Evolutionary conservation across 2,797 vertebrate species (phyloP), one percentile per base, ranked within the genome.

Genomic region (Gymnopithys bicolor): DNA sequence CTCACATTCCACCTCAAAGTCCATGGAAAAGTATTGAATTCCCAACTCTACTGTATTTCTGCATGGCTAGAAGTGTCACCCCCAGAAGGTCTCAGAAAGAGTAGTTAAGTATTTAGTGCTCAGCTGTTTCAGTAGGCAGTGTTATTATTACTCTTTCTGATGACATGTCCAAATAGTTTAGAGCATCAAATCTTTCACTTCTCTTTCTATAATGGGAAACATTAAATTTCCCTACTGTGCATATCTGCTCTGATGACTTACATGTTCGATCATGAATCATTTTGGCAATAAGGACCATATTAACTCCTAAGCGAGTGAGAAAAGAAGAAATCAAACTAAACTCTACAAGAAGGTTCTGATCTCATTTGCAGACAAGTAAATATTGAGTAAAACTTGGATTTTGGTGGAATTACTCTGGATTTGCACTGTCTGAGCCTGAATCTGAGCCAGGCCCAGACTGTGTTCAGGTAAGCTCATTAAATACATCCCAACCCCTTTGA

Each of bases 391-490:
- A 94, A 68, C 89, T 85, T 87, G 78, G 84, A 62, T 92, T 95
- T 87, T 32, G 32, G 46, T 62, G 56, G 90, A 91, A 91, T 95
- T 92, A 91, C 22, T 69, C 76, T 60, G 79, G 89, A 88, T 96
- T 95, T 93, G 45, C 62, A 45, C n/a, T 43, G 27, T 18, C 74
- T 91, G 83, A 91, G 80, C 52, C 90, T 73, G 53, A 92, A 89
- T 58, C 71, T 0, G 0, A 86, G 94, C 51, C 87, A 73, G 69
- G 69, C 87, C 89, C 87, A 90, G 79, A 4, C 62, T 81, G 15
- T 3, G 2, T 51, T 76, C 79, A 95, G 82, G 92, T 91, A 90
- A 93, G 91, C 93, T 95, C 76, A 91, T 94, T 87, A 87, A 95
- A 91, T 2, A 80, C 76, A 85, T 66, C 66, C 81, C 91, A 88